Conservation (phyloP, 1,140 invertebrate genomes). For the Drosophila santomea region DNA sequence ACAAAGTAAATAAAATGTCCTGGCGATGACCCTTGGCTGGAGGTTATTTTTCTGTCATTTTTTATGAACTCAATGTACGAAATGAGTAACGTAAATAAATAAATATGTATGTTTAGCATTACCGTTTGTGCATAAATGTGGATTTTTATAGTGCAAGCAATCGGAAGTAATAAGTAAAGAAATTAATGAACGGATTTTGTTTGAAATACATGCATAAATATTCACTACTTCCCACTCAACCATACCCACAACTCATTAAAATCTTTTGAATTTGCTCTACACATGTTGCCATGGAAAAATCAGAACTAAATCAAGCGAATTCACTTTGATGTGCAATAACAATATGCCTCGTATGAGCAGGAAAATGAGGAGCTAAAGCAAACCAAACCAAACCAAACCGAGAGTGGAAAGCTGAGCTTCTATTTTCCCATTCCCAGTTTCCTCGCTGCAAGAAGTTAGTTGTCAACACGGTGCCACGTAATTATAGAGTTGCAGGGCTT, state of each 20-base stretch:
- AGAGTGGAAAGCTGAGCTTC: conserved; percentile 23
- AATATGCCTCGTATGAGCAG: conserved; percentile 12
- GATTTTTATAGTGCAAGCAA: too few species aligned
- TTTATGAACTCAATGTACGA: conserved; percentile 24
- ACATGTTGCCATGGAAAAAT: conserved; percentile 13
- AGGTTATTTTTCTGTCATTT: conserved; percentile 44
- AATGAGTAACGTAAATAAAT: conserved; percentile 36
- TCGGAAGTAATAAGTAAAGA: not conserved
- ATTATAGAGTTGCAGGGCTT: conserved; percentile 60
- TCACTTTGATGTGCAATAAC: conserved; percentile 43
- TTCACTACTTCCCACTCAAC: too few species aligned
- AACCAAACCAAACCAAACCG: conserved; percentile 6
- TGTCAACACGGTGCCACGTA: conserved; percentile 67
- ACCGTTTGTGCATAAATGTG: conserved; percentile 24
- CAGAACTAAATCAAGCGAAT: conserved; percentile 32
- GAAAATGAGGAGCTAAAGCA: conserved; percentile 9
- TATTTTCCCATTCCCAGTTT: not conserved
- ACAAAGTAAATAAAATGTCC: conserved; percentile 80
- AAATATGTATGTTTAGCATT: conserved; percentile 39
- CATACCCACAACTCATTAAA: conserved; percentile 15
- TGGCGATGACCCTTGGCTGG: conserved; percentile 37
- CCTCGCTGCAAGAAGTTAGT: conserved; percentile 37
- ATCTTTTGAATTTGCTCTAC: conserved; percentile 18
- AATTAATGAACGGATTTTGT: too few species aligned
- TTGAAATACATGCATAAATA: too few species aligned